Evolutionary conservation across 2,113 vertebrate species (phyloP), one percentile per base, ranked within the genome.

Genomic region (Paramisgurnus dabryanus): DNA sequence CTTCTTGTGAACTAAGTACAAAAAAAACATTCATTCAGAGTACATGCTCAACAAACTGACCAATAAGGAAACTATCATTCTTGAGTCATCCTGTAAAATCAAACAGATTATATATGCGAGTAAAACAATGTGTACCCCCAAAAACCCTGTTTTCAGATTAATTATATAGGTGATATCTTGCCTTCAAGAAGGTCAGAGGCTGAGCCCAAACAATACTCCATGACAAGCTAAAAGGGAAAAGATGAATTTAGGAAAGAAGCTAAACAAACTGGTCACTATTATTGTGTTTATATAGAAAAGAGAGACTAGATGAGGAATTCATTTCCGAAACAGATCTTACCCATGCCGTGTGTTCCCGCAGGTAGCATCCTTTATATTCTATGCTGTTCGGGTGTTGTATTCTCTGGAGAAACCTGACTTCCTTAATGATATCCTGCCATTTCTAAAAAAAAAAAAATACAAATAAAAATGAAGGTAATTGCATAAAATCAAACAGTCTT

Each of bases 351-450:
- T 99, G 96, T 88, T 99, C 98, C 79, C 97, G 95, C 84, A 99
- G 92, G 93, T 98, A 99, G 91, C 98, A 99, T 83, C 97, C 98
- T 94, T 99, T 99, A 91, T 99, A 99, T 90, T 99, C 97, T 94
- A 99, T 99, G 90, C 96, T 98, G 94, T 99, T 99, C 7, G 98
- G 98, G 90, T 99, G 98, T 85, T 95, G 93, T 93, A 99, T 96
- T 94, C 95, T 95, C 92, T 97, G 96, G 78, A 99, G 95, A 87
- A 99, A 99, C 89, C 96, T 98, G 79, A 99, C 98, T 94, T 99
- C 98, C 88, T 99, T 99, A 90, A 98, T 96, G 86, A 99, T 99
- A 92, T 99, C 98, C 89, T 98, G 98, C 98, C 98, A 99, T 95
- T 99, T 99, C 97, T 99, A 90, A 87, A 17, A 76, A 7, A 15